Percentiles rank a stretch among this genome's conserved stretches.
Evolutionary conservation across 2,888 invertebrate species (phyloP).

Genomic region (Baronia brevicornis): DNA sequence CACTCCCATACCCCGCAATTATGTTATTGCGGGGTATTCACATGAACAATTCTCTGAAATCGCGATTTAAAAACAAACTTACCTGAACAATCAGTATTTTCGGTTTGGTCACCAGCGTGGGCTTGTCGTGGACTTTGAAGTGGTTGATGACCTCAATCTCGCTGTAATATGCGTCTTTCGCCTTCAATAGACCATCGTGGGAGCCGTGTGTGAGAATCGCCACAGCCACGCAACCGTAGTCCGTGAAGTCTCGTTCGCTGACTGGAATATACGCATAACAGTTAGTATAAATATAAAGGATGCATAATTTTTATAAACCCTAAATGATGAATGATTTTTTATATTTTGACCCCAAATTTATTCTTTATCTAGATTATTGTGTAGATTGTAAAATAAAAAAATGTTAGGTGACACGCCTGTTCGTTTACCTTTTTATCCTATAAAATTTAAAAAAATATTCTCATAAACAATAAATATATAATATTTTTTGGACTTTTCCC

Average conservation of each 20-base stretch:
- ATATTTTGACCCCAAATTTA: no score
- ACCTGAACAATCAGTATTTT: constrained; percentile 56
- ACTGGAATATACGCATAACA: constrained; percentile 26
- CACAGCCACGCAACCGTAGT: constrained; percentile 52
- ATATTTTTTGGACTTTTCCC: no score
- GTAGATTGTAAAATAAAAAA: no score
- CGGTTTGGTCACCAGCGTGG: constrained; percentile 48
- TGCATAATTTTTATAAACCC: not conserved
- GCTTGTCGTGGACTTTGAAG: constrained; percentile 44
- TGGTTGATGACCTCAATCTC: constrained; percentile 50
- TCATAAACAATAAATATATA: no score
- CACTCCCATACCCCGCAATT: no score
- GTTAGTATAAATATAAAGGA: no score
- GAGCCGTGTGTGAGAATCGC: constrained; percentile 54
- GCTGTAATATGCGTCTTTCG: constrained; percentile 43
- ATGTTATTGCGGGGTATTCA: no score
- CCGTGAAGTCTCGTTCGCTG: constrained; percentile 34
- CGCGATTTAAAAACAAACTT: constrained; percentile 5
- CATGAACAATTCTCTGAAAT: not conserved
- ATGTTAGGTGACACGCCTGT: no score
- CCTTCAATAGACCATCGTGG: constrained; percentile 39
- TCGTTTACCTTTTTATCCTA: no score
- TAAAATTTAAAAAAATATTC: no score
- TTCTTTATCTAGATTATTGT: no score
- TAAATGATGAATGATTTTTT: no score